Evolutionary conservation across 2,888 invertebrate species (phyloP), one percentile per base, ranked within the genome.

Genomic region (Acanthosepion pharaonis): DNA sequence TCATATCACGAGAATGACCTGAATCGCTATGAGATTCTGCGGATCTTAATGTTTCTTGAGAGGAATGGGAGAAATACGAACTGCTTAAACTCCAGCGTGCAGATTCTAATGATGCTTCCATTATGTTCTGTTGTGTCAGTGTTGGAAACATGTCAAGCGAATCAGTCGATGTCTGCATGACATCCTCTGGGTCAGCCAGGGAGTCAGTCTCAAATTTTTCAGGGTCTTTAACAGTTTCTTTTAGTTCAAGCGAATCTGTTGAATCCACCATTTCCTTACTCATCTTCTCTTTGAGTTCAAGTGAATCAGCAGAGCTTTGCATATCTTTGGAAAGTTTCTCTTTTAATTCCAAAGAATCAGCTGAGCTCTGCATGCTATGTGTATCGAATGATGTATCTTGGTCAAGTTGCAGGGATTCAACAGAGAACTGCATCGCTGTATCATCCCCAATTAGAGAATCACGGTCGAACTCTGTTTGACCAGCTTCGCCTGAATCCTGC

Each of bases 81-180:
- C 96, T 97, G 5, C 96, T 96, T 95, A 96, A 96, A 95, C 96
- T 97, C 95, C 96, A 96, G 95, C 96, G 96, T 59, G 96, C 95
- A 28, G 95, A 95, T 64, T 96, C 96, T 93, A 96, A 95, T 25
- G 96, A 96, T 9, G 96, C 95, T 94, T 96, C 96, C 96, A 96
- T 96, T 28, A 95, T 95, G 94, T 95, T 96, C 91, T 95, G 95
- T 28, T 95, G 95, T 51, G 93, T 93, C 33, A 93, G 28, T 92
- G 95, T 95, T 93, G 95, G 95, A 91, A 94, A 96, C n/a, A 95
- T 95, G 94, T 97, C 97, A 33, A 97, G 95, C 11, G 97, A 97
- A 95, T 97, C 97, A 64, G 96, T 95, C 42, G 97, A 97, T 94
- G 96, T 96, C 94, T 96, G 96, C 96, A 96, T 96, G 51, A 95